Base-by-base conservation (phyloP, 2,888 invertebrate species). In the Elaeidobius kamerunicus region DNA sequence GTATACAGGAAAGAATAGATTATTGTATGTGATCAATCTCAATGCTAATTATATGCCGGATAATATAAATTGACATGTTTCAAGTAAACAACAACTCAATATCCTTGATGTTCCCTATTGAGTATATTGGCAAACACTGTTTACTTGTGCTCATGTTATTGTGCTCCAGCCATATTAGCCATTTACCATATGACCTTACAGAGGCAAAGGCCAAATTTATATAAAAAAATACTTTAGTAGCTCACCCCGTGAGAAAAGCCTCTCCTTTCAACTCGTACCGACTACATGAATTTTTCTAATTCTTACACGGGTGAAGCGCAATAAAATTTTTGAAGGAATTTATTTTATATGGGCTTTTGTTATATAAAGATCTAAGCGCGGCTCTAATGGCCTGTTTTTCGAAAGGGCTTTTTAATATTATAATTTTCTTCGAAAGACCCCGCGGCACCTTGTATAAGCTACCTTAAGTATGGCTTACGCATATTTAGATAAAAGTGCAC, bases 401-500 rank as follows among this genome's bases (percentile, higher is more conserved):
- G 42, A 49, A 49, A 49, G 52, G 54, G 34, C 36, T 36, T 52
- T 53, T 49, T 54, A 43, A 54, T 54, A 54, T 54, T 54, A 49
- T 49, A 54, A 54, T 54, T 54, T 54, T 54, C 54, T 20, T 27
- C 54, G 54, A 54, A 54, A 49, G 20, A 41, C 49, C n/a, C n/a
- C 45, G 49, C 34, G 34, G 27, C 32, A 28, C 36, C 41, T 45
- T 42, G 28, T 43, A 45, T 45, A 51, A 36, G 44, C 52, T 41
- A 46, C 46, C 41, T n/a, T 46, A 52, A 52, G 28, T 46, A 52
- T 46, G 41, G 35, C 34, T 49, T 42, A 49, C 42, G 49, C 41
- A 49, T 42, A 42, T 49, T 42, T 18, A 42, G 39, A 27, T 20
- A 27, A 15, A 15, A 17, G 11, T 3, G 9, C 14, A 15, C 45